These are phyloP conservation scores for Ophiodon elongatus DNA, from an alignment of 2,113 vertebrate species.

Conservation along the genomic window DNA sequence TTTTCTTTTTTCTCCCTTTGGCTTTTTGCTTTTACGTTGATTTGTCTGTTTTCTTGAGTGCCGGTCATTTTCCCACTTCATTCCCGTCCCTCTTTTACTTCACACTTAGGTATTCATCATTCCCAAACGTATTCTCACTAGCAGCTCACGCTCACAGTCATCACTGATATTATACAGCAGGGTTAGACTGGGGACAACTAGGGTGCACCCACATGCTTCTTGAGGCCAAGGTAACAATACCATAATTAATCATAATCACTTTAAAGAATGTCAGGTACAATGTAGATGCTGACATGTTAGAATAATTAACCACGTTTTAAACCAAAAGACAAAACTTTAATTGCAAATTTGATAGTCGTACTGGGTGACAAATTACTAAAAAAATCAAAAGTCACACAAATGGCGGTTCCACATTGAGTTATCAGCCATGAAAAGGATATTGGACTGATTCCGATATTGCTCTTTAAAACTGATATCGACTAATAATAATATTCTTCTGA, in stretches of 20 bases:
- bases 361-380: not conserved
- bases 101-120: conserved; percentile 27
- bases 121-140: conserved; percentile 8
- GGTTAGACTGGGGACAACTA: not conserved
- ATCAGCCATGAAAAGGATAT: not conserved
- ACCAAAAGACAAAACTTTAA: not conserved
- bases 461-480: conserved; percentile 7
- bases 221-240: conserved; percentile 15
- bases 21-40: conserved; percentile 48
- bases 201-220: conserved; percentile 16
- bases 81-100: conserved; percentile 52
- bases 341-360: not conserved
- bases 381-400: conserved; percentile 11
- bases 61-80: conserved; percentile 48
- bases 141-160: conserved; percentile 30
- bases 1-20: conserved; percentile 14
- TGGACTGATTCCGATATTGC: not conserved
- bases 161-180: conserved; percentile 15
- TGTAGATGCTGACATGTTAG: not conserved
- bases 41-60: conserved; percentile 54
- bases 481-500: conserved; percentile 11
- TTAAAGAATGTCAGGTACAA: not conserved
- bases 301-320: not conserved
- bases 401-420: not conserved
- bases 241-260: not conserved